Conservation (phyloP, 37 sponge, comb jelly and placozoan species). For the Aphrocallistes beatrix region DNA sequence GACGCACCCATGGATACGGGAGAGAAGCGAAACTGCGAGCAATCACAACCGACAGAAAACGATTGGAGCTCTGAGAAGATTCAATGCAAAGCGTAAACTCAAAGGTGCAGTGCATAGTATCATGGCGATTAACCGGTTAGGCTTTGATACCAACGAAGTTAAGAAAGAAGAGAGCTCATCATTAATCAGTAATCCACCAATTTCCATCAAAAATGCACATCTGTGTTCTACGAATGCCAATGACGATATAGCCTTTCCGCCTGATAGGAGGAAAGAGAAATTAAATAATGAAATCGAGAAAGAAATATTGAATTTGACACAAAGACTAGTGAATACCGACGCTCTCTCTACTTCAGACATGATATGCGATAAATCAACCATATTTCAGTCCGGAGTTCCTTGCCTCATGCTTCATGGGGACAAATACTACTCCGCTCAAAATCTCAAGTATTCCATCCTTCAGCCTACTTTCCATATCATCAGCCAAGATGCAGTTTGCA, state of each 20-base stretch:
- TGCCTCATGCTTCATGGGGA: neutral
- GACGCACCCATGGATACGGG: slow-evolving; percentile 27
- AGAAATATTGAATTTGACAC: neutral
- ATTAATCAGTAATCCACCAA: neutral
- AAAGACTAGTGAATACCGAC: neutral
- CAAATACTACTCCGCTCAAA: neutral
- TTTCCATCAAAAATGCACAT: neutral
- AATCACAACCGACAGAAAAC: slow-evolving; percentile 31
- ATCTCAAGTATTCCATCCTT: neutral
- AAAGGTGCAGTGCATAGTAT: slow-evolving; percentile 20
- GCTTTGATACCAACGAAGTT: neutral
- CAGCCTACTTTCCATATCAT: neutral
- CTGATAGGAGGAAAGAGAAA: too few species aligned
- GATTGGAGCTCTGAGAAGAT: slow-evolving; percentile 32
- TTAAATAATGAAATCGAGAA: too few species aligned
- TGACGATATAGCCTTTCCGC: too few species aligned
- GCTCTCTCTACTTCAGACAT: neutral
- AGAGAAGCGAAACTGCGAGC: slow-evolving; percentile 12
- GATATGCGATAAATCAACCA: neutral
- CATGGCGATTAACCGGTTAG: neutral
- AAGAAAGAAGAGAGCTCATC: neutral
- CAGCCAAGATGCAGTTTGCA: neutral
- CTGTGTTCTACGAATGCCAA: neutral
- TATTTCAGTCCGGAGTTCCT: neutral
- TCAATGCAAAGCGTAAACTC: slow-evolving; percentile 36